Evolutionary conservation across 2,888 invertebrate species (phyloP), one percentile per base, ranked within the genome.

Genomic region (Acanthococcus lagerstroemiae): DNA sequence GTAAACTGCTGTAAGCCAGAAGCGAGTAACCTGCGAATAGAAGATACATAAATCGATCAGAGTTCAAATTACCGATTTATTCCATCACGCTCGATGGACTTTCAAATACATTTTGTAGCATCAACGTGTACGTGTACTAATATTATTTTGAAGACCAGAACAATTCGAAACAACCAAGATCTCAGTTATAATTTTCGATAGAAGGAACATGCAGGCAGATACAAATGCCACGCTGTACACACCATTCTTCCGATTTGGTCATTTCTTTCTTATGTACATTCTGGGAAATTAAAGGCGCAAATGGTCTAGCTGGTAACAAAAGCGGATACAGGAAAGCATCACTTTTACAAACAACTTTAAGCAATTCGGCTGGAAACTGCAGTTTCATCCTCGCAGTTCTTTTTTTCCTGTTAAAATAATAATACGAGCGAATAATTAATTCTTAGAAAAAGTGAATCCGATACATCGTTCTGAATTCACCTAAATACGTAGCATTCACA

Each of bases 241-340:
- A 63, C 63, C 63, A 63, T 63, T 63, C 63, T 63, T 63, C 63
- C 1, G 63, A 63, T n/a, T 37, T 27, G 4, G 30, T 24, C n/a
- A 63, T 9, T 15, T 21, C 27, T 25, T 21, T 63, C 17, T 25
- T 27, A 22, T 27, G 26, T 25, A 27, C 50, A 22, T 19, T 7
- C 25, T 15, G 12, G n/a, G 30, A 22, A 46, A 58, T 9, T 9
- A 2, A 3, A 4, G 58, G 12, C 6, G 22, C 7, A 44, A 63
- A 63, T 17, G 52, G 63, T 25, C 2, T 12, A n/a, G 52, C 30
- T 52, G 63, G 63, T 44, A 63, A 24, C 37, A 63, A 37, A 3
- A 63, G 52, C 17, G 63, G 63, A 30, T 63, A 63, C 4, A 63
- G 17, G 25, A 63, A 63, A 4, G 37, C 63, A 17, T 52, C 25